Percentiles rank a stretch among this genome's conserved stretches.
Evolutionary conservation across 2,113 vertebrate species (phyloP).

Genomic region (Hypanus sabinus): DNA sequence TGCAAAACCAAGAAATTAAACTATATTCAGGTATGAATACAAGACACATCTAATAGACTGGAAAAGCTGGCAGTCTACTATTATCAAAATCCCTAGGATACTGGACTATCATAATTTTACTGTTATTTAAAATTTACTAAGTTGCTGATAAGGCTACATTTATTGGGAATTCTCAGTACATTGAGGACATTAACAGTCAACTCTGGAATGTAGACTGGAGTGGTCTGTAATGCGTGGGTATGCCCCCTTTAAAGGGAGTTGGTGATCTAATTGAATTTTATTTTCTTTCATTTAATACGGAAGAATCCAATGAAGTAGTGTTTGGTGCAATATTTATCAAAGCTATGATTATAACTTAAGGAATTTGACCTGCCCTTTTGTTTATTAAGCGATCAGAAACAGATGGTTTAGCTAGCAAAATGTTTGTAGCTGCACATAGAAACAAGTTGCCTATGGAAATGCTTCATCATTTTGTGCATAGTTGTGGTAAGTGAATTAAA

Average conservation of each 20-base stretch:
- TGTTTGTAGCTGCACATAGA: neutral
- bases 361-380: neutral
- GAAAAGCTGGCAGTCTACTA: too few relatives aligned
- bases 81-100: too few relatives aligned
- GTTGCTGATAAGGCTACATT: neutral
- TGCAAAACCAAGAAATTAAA: too few relatives aligned
- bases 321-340: neutral
- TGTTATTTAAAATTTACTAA: neutral
- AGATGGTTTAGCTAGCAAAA: constrained; percentile 2
- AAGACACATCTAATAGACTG: too few relatives aligned
- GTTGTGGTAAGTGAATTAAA: constrained; percentile 6
- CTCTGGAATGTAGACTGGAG: neutral
- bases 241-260: neutral
- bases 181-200: neutral
- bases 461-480: neutral
- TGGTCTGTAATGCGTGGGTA: neutral
- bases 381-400: neutral
- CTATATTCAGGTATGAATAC: too few relatives aligned
- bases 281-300: neutral
- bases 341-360: neutral
- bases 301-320: neutral
- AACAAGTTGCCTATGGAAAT: neutral
- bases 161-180: neutral
- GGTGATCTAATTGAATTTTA: neutral
- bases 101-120: too few relatives aligned